These are phyloP conservation scores for Panorpa germanica DNA, from an alignment of 2,888 invertebrate species.

Conservation along the genomic window DNA sequence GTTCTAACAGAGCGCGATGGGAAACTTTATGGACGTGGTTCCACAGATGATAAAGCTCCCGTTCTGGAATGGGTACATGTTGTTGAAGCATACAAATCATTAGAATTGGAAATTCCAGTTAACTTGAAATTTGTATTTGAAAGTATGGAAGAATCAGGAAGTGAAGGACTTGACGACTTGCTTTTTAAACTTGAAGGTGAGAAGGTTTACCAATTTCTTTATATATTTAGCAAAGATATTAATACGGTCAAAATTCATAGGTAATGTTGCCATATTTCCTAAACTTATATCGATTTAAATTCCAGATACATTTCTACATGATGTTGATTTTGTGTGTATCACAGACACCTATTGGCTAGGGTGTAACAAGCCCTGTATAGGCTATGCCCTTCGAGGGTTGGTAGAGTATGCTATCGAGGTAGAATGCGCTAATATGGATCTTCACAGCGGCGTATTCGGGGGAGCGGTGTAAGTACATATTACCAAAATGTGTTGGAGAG, in stretches of 20 bases:
- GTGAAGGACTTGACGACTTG: constrained; percentile 53
- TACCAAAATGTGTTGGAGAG: too few relatives aligned
- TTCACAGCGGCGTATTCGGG: constrained; percentile 64
- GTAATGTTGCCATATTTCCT: too few relatives aligned
- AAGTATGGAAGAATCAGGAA: constrained; percentile 71
- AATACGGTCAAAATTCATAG: too few relatives aligned
- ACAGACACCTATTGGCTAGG: too few relatives aligned
- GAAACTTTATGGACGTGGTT: constrained; percentile 54
- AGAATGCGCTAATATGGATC: constrained; percentile 47
- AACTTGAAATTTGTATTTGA: constrained; percentile 53
- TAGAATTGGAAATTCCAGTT: constrained; percentile 26
- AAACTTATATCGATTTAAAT: too few relatives aligned
- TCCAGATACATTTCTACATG: constrained; percentile 39
- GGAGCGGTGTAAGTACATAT: constrained; percentile 60
- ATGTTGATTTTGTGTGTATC: constrained; percentile 59
- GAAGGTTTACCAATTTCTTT: too few relatives aligned
- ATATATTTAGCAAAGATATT: too few relatives aligned
- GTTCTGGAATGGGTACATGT: constrained; percentile 63
- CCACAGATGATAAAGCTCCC: constrained; percentile 59
- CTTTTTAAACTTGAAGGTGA: constrained; percentile 28
- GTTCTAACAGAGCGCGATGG: constrained; percentile 46
- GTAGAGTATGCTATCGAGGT: constrained; percentile 60
- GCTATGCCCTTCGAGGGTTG: too few relatives aligned
- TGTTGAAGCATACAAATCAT: constrained; percentile 43
- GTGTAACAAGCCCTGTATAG: too few relatives aligned